Evolutionary conservation across 2,113 vertebrate genomes (phyloP), one percentile per base, ranked within the genome.

Genomic region (Callospermophilus lateralis): DNA sequence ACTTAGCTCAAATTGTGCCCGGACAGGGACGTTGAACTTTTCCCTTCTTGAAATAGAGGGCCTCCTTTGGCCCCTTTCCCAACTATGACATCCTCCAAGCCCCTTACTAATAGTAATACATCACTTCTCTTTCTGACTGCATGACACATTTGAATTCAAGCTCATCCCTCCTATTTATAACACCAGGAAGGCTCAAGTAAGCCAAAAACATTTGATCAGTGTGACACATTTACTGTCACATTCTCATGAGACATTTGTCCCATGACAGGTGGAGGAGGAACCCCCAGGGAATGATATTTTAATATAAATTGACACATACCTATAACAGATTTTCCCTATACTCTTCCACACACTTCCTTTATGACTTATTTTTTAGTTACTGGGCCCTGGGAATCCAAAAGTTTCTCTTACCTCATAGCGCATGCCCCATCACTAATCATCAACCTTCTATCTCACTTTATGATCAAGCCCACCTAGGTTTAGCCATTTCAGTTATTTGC

Each of bases 111-210:
- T 53, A 30, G 55, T 48, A 94, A 70, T 3, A 84, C 26, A 79
- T 42, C 39, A 58, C n/a, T 95, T 93, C 61, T 89, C 74, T 81
- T 70, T 94, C 63, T 89, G 39, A 89, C 55, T 92, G 9, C 77
- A 89, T 73, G 61, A 53, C 53, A 77, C 84, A 93, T 85, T 96
- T 95, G 79, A 96, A 94, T 89, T 63, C n/a, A 95, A 48, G 42
- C 16, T 76, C 87, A 84, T 95, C 74, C 22, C 51, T 95, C 63
- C 92, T 89, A 93, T 86, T 93, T 96, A 91, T 86, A 92, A 97
- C 37, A 89, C 24, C 39, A 93, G 63, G 3, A 80, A 94, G 55
- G 51, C 20, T 96, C 68, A 88, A 92, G 76, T 85, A 93, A 28
- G 51, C 30, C 42, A 93, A 91, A 97, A 55, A 24, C 26, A 77